Evolutionary conservation across 2,888 invertebrate species (phyloP), one percentile per base, ranked within the genome.

Genomic region (Monochamus alternatus): DNA sequence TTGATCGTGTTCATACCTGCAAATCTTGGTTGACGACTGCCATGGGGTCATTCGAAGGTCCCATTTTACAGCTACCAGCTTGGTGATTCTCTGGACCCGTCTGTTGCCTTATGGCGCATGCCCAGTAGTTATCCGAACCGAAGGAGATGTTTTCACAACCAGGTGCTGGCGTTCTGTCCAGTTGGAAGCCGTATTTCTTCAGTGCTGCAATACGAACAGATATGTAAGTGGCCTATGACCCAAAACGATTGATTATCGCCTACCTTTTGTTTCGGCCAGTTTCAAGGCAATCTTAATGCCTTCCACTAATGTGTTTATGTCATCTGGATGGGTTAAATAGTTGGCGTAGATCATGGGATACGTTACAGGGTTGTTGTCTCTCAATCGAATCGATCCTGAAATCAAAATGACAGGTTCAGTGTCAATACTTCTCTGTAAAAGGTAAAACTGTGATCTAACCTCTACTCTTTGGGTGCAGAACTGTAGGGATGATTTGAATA

Each of bases 281-380:
- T 91, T 90, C 68, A 96, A 91, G 7, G 93, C 92, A 85, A 96
- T 94, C 86, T 95, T 95, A 81, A 96, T 95, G 67, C 96, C 97
- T 85, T 96, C 96, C 8, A 96, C 91, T 44, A 97, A 89, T 0
- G 93, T 93, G 76, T 94, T 94, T 0, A 96, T 92, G 87, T 98
- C 98, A 76, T 95, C 93, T 0, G 94, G 92, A 82, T 95, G 93
- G 0, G 94, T 93, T 47, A 96, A 90, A 87, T 91, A 95, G 89
- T 96, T 96, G 44, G 96, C 96, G 85, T 94, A 94, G 73, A 98
- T 97, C 83, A 94, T 91, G 0, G 98, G 98, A 81, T 95, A 93
- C 1, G 93, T 93, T 64, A 94, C 90, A 0, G 98, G 98, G 89
- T 98, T 94, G 66, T 91, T 91, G 9, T 94, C 77, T 91, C 91